Base-by-base conservation (phyloP, 2,113 vertebrate species). In the Corydoras sp. region DNA sequence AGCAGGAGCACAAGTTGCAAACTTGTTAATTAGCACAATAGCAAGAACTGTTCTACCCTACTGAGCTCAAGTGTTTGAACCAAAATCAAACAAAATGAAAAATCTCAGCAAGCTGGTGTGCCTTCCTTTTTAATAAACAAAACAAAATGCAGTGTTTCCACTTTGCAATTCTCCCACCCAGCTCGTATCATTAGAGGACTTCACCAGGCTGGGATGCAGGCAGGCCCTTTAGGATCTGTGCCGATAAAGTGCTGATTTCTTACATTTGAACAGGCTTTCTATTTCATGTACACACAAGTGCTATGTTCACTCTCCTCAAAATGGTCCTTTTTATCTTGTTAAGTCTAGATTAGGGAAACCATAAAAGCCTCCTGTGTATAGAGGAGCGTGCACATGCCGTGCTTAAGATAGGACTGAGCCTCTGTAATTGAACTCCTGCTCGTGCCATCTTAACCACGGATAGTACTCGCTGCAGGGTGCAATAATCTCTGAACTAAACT, bases 11-110 rank as follows among this genome's bases (percentile, higher is more conserved):
- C 2, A 58, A 74, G 72, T n/a, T 56, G 58, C 50, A 59, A 73
- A 68, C 72, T 67, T 5, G 72, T 30, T 74, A 74, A 68, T 74
- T 74, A 74, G 59, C 18, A 29, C 72, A 56, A 55, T 43, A 68
- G 58, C 18, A 8, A 68, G 54, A 68, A 58, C 31, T 11, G 65
- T 29, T 62, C 75, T 58, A 48, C 65, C 55, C 64, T n/a, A 43
- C 49, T 51, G 64, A 56, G 59, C 49, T 64, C 8, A 35, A 68
- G n/a, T 15, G 35, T 54, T 59, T 53, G 55, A 50, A 62, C 48
- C 63, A 32, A 61, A 61, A 67, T 50, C 65, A 67, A 65, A 32
- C 3, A 7, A 5, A 58, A n/a, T 43, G n/a, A 51, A 18, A 50
- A 59, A 59, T 59, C 29, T 35, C 35, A 58, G 50, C 8, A 29